Base-by-base conservation (phyloP, 2,113 vertebrate species). In the Oplegnathus fasciatus region DNA sequence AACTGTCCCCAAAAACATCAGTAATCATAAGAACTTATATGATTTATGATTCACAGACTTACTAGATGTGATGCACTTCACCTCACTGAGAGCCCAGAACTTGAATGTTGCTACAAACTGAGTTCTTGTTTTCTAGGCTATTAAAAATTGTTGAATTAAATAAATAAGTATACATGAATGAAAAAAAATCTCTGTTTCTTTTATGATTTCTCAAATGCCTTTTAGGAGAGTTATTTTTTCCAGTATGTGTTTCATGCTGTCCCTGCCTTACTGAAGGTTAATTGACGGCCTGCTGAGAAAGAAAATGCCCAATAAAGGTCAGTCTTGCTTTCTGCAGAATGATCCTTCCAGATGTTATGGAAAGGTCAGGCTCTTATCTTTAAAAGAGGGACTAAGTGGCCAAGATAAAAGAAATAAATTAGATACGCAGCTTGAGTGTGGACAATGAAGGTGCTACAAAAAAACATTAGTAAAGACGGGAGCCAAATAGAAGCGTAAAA, bases 301-400 rank as follows among this genome's bases (percentile, higher is more conserved):
- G 87, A 92, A 80, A 93, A 89, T 75, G 87, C 75, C 75, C 78
- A 86, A 90, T 87, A 90, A 94, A 93, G 93, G 91, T 91, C 89
- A 93, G 75, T 48, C 85, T 89, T 90, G 80, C 82, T 86, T 86
- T 84, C 61, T 26, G 68, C 70, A 77, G 60, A 75, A 83, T 77
- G 80, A 83, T 86, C 70, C 80, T 77, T 64, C 55, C 78, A 64
- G 85, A 61, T 78, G 65, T 62, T 86, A 54, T 30, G 20, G 48
- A 90, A 92, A 91, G 87, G 92, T 89, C 85, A 78, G 34, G 32
- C 62, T 75, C 48, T 24, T 57, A 85, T 75, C 83, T 90, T 77
- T 72, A 86, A 90, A 80, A 65, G 48, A 42, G 30, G 10, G 66
- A 66, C 55, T 69, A 75, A 80, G 60, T 66, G 50, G 50, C 67